Evolutionary conservation across 2,797 vertebrate species (phyloP), one percentile per base, ranked within the genome.

Genomic region (Alosa sapidissima): DNA sequence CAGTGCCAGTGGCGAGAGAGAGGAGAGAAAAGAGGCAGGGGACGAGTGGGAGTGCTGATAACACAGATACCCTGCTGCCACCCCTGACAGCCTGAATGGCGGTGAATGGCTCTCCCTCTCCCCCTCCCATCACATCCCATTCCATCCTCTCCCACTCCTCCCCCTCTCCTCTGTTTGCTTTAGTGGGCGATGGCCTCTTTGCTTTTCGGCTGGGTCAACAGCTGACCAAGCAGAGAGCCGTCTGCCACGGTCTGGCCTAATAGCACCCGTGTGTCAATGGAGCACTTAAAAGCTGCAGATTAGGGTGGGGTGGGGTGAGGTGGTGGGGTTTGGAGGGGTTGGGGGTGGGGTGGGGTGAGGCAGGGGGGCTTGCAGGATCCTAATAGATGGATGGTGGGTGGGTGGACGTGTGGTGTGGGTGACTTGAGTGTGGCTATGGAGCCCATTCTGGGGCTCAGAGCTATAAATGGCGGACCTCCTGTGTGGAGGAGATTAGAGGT

Each of bases 151-250:
- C 51, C 51, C 51, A 21, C 54, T 5, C 54, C 16, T 14, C 11
- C 13, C 13, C 14, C 13, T 16, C 36, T 41, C 33, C 33, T 16
- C 68, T 75, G 68, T 75, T 75, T 75, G 68, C 68, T 75, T 75
- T 75, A 45, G 68, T 81, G 51, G 41, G 58, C 48, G 55, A 24
- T 72, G 81, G 47, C 60, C 24, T 81, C 48, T 72, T 72, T 52
- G 51, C 58, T 33, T 21, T 84, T 62, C 6, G 65, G 7, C 49
- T 78, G 24, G 36, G 41, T n/a, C 82, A 68, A 62, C 41, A 19
- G 55, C 55, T 45, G 68, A 75, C 68, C 68, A 75, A 75, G 68
- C 68, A 75, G 13, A 45, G 33, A 13, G 68, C 68, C 14, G 68
- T 41, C 33, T 45, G 68, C 33, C 68, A 19, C 3, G 13, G 36